Evolutionary conservation across 2,888 invertebrate genomes (phyloP), one percentile per base, ranked within the genome.

Genomic region (Drosophila buzzatii): DNA sequence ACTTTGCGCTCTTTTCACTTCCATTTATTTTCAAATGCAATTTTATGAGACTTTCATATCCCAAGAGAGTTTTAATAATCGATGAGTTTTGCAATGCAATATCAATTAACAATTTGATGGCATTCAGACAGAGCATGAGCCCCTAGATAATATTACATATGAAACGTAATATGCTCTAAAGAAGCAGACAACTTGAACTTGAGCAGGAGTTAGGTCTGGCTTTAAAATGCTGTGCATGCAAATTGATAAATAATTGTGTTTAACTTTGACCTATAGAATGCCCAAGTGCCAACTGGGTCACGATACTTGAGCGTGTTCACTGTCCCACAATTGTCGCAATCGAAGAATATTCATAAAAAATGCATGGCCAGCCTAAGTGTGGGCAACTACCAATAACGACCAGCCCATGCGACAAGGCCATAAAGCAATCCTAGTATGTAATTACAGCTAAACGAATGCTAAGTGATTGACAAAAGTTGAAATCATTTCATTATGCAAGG

Each of bases 261-360:
- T 14, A 49, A 41, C 63, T 61, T 71, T 74, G 70, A 77, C 79
- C 66, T 74, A 63, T 73, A 1, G 49, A 16, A 58, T 51, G 55
- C 45, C 35, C 27, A 27, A n/a, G 9, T 23, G 27, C 5, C 14
- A 61, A 37, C 45, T 68, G 35, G 18, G 12, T 16, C 44, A 51
- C 20, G 42, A 53, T 45, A 68, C 57, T 39, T 39, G 18, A 39
- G 35, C 51, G 41, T 42, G 41, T 56, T 10, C 45, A 14, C 27
- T 18, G 10, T 9, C 31, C n/a, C 63, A 42, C 64, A 66, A 49
- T 42, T 44, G 49, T 20, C 23, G 23, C 41, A 53, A 47, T 60
- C 53, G 41, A 18, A 18, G 49, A 10, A 10, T 16, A 10, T 60
- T 23, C 14, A 58, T 65, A 31, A 69, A 69, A 61, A 57, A 65